phyloP scores from a whole-genome alignment of 2,888 invertebrate genomes.

The Mellilla xanthometata region DNA sequence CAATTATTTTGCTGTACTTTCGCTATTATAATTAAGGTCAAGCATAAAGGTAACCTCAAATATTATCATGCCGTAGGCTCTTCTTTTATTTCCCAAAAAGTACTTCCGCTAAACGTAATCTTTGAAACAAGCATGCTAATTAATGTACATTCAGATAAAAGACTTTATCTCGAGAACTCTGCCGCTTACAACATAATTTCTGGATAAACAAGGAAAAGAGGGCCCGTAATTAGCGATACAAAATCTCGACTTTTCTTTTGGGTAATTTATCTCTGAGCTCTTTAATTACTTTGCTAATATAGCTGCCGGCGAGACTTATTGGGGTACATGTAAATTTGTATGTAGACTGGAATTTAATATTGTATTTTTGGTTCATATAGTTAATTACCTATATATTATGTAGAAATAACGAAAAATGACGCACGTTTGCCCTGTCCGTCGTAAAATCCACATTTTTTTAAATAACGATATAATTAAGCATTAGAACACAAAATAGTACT shows the following conservation, averaged over 20 bases:
- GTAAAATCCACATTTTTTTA: no score
- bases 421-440: no score
- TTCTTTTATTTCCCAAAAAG: no score
- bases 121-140: conserved; percentile 15
- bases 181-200: conserved; percentile 27
- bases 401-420: no score
- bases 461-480: no score
- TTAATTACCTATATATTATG: no score
- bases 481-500: no score
- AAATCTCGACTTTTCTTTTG: conserved; percentile 23
- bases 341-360: neutral
- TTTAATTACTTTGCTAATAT: conserved; percentile 19
- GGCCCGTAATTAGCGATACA: conserved; percentile 27
- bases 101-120: neutral
- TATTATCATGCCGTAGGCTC: no score
- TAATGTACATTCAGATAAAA: conserved; percentile 29
- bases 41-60: no score
- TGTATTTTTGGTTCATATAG: no score
- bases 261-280: conserved; percentile 19
- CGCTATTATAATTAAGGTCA: no score
- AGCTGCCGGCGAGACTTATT: conserved; percentile 6
- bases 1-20: no score
- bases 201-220: conserved; percentile 21
- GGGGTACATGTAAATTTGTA: neutral
- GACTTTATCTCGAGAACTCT: conserved; percentile 21